These are phyloP conservation scores for Brenthis daphne DNA, from an alignment of 2,888 invertebrate genomes.

Conservation along the genomic window DNA sequence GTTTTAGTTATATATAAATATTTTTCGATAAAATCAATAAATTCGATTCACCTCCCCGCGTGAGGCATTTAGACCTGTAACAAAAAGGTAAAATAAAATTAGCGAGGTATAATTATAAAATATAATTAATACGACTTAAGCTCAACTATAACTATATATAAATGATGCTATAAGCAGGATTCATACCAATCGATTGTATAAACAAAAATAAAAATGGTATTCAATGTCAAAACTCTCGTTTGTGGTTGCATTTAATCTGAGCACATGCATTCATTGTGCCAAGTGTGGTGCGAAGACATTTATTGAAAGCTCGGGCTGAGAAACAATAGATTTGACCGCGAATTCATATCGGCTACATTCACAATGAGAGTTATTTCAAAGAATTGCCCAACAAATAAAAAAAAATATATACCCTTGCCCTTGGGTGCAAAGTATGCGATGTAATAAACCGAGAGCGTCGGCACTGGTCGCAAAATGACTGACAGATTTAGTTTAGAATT, in stretches of 20 bases:
- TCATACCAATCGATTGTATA: conserved; percentile 11
- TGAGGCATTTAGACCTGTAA: conserved; percentile 63
- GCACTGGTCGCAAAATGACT: conserved; percentile 29
- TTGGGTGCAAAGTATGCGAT: conserved; percentile 73
- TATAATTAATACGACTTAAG: conserved; percentile 10
- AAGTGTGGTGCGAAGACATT: conserved; percentile 44
- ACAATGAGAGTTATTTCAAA: conserved; percentile 51
- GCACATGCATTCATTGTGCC: conserved; percentile 48
- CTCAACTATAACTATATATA: not conserved
- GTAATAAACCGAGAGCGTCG: conserved; percentile 57
- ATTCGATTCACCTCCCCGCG: conserved; percentile 33
- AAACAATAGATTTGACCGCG: conserved; percentile 62
- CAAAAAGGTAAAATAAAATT: conserved; percentile 48
- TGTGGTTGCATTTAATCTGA: conserved; percentile 59
- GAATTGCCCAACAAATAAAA: conserved; percentile 64
- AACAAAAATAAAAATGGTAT: conserved; percentile 27
- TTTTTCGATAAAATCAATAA: conserved; percentile 18
- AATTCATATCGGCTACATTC: conserved; percentile 47
- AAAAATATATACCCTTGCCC: conserved; percentile 71
- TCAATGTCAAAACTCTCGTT: conserved; percentile 30
- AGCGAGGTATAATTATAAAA: conserved; percentile 17
- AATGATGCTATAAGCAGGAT: not conserved
- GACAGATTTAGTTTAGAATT: not conserved
- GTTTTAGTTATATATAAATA: conserved; percentile 25
- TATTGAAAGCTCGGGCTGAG: conserved; percentile 50